phyloP scores from a whole-genome alignment of 2,113 vertebrate species.

The Hoplias malabaricus region DNA sequence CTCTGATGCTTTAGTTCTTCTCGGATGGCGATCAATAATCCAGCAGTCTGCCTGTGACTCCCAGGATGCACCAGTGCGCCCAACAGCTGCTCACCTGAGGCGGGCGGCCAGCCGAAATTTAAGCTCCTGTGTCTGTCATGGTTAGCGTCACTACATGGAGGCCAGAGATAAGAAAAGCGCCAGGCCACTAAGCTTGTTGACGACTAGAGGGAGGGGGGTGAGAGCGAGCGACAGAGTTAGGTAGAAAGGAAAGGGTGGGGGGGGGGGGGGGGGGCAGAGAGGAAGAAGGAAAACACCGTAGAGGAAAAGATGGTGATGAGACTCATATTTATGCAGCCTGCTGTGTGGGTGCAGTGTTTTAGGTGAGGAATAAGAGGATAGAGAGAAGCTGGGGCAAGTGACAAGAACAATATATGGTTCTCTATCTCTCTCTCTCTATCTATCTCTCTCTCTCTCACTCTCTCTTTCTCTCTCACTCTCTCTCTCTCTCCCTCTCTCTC shows the following conservation, averaged over 20 bases:
- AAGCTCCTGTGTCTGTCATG: constrained; percentile 60
- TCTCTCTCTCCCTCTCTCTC: not conserved
- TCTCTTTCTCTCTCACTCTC: not conserved
- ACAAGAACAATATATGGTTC: constrained; percentile 17
- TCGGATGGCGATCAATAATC: not conserved
- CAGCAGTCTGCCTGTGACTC: constrained; percentile 5
- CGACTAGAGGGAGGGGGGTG: constrained; percentile 24
- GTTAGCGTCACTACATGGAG: constrained; percentile 61
- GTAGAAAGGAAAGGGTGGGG: constrained; percentile 38
- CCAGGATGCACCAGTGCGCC: constrained; percentile 17
- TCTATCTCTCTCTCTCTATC: not conserved
- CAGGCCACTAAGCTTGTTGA: constrained; percentile 55
- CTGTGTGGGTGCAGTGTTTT: constrained; percentile 13
- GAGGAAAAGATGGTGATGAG: constrained; percentile 19
- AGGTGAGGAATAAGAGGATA: constrained; percentile 13
- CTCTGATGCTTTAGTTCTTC: not conserved
- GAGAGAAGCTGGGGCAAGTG: not conserved
- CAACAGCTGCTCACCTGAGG: constrained; percentile 34
- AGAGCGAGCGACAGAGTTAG: constrained; percentile 24
- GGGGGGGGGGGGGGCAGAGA: not conserved
- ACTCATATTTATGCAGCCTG: constrained; percentile 29
- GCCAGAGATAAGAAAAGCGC: constrained; percentile 65
- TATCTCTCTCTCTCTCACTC: not conserved
- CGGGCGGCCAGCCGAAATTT: constrained; percentile 56
- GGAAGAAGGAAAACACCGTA: not conserved